These are phyloP conservation scores for Pyrgilauda ruficollis DNA, from an alignment of 2,113 vertebrate species.

Conservation along the genomic window DNA sequence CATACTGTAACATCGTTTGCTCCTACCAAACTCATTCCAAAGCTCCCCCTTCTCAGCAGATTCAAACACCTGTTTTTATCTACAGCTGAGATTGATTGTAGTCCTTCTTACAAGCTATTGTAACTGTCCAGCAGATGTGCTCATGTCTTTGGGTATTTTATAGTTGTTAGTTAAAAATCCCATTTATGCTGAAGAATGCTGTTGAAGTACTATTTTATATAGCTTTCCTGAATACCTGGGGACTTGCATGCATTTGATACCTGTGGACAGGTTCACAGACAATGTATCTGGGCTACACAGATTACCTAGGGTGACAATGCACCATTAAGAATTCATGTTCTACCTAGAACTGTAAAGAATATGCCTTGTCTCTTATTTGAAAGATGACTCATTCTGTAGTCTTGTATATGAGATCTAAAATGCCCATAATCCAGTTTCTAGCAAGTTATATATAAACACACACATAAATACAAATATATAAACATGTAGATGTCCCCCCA, in stretches of 20 bases:
- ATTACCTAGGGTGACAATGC: background rate
- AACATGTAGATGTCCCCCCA: background rate
- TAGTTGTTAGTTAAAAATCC: background rate
- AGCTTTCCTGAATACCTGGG: background rate
- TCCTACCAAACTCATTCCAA: background rate
- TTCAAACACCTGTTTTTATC: background rate
- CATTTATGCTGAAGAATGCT: background rate
- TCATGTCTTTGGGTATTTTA: background rate
- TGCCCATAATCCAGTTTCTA: background rate
- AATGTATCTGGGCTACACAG: rapidly evolving
- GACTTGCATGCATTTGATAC: background rate
- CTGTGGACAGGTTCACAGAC: background rate
- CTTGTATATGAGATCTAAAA: background rate
- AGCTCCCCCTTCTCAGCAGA: background rate
- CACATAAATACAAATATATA: background rate
- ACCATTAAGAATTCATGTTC: background rate
- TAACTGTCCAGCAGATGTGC: background rate
- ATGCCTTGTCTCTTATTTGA: background rate
- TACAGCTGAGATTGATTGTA: rapidly evolving
- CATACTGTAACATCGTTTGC: rapidly evolving
- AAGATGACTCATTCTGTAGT: background rate
- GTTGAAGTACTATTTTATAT: background rate
- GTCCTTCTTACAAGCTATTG: background rate
- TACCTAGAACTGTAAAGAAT: background rate
- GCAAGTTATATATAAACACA: background rate